Percentiles rank a stretch among this genome's conserved stretches.
Conservation (phyloP, 2,797 vertebrate genomes). For the Novumbra hubbsi region DNA sequence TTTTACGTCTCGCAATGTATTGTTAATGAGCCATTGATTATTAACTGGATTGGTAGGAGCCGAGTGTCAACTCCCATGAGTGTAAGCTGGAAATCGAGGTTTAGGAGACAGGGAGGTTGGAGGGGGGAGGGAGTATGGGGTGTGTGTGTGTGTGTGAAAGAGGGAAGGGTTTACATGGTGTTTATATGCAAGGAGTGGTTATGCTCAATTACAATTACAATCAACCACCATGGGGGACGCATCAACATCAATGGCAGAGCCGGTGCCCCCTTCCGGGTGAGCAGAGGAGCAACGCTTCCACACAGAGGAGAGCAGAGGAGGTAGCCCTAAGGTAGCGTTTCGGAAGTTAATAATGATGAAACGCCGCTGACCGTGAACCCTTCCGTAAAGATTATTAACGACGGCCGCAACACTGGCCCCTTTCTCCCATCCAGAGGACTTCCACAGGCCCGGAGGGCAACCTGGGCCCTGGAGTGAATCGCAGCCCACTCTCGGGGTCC, state of each 20-base stretch:
- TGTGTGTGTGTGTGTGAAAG: constrained; percentile 26
- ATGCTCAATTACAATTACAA: constrained; percentile 80
- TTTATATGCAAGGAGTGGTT: constrained; percentile 73
- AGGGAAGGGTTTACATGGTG: constrained; percentile 56
- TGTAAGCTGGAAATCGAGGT: constrained; percentile 60
- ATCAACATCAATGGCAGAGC: constrained; percentile 61
- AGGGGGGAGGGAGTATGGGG: neutral
- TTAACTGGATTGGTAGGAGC: constrained; percentile 76
- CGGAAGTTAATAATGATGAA: neutral
- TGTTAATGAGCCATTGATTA: constrained; percentile 83
- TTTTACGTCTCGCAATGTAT: constrained; percentile 74
- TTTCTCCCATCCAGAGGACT: constrained; percentile 31
- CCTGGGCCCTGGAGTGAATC: constrained; percentile 49
- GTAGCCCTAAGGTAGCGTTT: constrained; percentile 2
- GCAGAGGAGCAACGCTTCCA: constrained; percentile 63
- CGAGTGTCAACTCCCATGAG: constrained; percentile 73
- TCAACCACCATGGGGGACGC: constrained; percentile 70
- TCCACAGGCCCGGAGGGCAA: constrained; percentile 45
- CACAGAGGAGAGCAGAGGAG: constrained; percentile 37
- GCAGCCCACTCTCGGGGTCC: constrained; percentile 44
- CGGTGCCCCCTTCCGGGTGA: constrained; percentile 48
- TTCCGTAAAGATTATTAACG: constrained; percentile 35
- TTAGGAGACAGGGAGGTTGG: constrained; percentile 48
- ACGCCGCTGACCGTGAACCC: neutral
- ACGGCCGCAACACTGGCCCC: constrained; percentile 13